Evolutionary conservation across 2,888 invertebrate species (phyloP).

Genomic region (Hipparchia sbordonii): DNA sequence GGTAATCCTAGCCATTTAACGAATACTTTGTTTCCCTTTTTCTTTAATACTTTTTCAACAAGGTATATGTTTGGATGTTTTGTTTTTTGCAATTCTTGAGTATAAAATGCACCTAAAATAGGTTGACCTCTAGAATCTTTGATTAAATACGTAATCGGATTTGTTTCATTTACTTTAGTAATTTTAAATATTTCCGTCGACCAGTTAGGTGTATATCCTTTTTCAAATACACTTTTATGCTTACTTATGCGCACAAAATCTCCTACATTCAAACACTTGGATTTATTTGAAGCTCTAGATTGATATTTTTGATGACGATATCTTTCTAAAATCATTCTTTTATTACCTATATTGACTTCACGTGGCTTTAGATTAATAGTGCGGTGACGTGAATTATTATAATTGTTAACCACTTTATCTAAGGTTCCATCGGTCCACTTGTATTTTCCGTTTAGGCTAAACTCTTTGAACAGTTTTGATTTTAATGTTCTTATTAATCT

Average conservation of each 20-base stretch:
- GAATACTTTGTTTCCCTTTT: too few species aligned
- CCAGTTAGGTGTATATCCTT: too few species aligned
- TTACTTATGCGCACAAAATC: conserved; percentile 22
- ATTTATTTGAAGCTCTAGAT: conserved; percentile 7
- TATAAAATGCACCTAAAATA: conserved; percentile 46
- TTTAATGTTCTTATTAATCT: conserved; percentile 40
- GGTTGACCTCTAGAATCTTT: conserved; percentile 45
- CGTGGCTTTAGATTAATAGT: too few species aligned
- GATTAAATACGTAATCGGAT: conserved; percentile 45
- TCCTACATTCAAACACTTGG: not conserved
- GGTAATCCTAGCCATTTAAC: too few species aligned
- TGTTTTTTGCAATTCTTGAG: conserved; percentile 46
- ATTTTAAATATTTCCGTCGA: too few species aligned
- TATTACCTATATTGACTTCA: too few species aligned
- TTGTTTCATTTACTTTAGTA: too few species aligned
- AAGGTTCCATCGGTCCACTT: too few species aligned
- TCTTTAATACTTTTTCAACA: too few species aligned
- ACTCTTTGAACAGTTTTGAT: conserved; percentile 25
- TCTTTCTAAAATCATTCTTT: conserved; percentile 7
- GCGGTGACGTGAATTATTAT: too few species aligned
- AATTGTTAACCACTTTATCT: conserved; percentile 29
- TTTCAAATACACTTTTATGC: conserved; percentile 14
- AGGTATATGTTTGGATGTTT: too few species aligned
- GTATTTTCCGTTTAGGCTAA: too few species aligned
- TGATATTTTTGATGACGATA: conserved; percentile 31